Percentiles rank a stretch among this genome's conserved stretches.
Evolutionary conservation across 1,140 invertebrate species (phyloP).

Genomic region (Microvelia longipes): DNA sequence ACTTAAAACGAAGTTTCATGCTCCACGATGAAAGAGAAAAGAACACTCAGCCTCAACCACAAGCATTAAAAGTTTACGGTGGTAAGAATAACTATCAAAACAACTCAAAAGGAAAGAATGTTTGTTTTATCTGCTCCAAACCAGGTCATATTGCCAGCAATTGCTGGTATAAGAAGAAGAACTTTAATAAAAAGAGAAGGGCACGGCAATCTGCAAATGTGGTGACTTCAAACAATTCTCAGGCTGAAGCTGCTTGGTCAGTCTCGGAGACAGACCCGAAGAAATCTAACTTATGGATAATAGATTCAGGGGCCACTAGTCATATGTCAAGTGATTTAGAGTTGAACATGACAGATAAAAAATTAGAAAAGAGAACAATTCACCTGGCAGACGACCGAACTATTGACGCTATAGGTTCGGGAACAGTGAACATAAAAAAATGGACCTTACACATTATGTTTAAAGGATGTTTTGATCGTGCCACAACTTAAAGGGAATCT

Average conservation of each 20-base stretch:
- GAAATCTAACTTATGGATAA: not conserved
- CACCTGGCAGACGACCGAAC: not conserved
- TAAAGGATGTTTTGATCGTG: not conserved
- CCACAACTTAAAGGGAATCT: not conserved
- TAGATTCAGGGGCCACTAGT: not conserved
- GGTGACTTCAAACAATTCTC: not conserved
- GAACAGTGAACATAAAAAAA: not conserved
- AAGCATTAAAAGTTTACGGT: not conserved
- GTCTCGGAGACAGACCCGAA: not conserved
- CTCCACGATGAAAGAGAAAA: not conserved
- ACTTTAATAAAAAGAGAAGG: not conserved
- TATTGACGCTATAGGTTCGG: not conserved
- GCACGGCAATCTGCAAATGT: not conserved
- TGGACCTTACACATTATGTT: not conserved
- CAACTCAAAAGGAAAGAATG: not conserved
- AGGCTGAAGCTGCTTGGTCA: not conserved
- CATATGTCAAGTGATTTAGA: not conserved
- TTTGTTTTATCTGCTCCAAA: not conserved
- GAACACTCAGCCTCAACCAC: not conserved
- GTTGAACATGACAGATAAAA: not conserved
- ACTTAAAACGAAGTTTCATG: not conserved
- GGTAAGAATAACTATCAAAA: not conserved
- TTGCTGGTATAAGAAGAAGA: not conserved
- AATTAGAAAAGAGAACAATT: not conserved
- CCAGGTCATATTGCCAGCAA: not conserved